A percentile compares a stretch with the other conserved stretches of the same genome.
phyloP scores from a whole-genome alignment of 2,797 vertebrate genomes.

The Poecilia velifera region DNA sequence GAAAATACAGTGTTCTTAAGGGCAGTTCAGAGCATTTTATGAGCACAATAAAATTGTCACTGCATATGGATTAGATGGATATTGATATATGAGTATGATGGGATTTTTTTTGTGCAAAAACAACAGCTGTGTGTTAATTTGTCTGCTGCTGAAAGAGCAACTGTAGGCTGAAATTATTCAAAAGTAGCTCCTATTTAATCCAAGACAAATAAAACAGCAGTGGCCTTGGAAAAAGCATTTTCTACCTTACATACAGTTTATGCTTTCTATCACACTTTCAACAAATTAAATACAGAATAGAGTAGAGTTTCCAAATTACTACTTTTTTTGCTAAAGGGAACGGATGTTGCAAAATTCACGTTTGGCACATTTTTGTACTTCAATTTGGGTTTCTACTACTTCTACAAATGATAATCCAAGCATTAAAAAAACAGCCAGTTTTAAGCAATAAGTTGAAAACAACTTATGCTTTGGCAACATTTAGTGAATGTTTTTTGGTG shows the following conservation, averaged over 20 bases:
- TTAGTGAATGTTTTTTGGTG: too few relatives aligned
- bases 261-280: not conserved
- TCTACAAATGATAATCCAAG: too few relatives aligned
- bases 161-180: slow-evolving; percentile 36
- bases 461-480: too few relatives aligned
- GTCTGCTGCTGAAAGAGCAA: slow-evolving; percentile 57
- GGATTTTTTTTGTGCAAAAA: slow-evolving; percentile 60
- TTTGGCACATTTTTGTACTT: too few relatives aligned
- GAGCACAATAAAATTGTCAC: slow-evolving; percentile 92
- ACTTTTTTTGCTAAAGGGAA: not conserved
- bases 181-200: slow-evolving; percentile 24
- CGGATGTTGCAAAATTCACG: too few relatives aligned
- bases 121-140: slow-evolving; percentile 59
- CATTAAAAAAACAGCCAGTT: too few relatives aligned
- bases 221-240: not conserved
- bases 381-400: too few relatives aligned
- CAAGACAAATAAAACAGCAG: slow-evolving; percentile 22
- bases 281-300: not conserved
- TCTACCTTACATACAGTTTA: not conserved
- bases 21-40: slow-evolving; percentile 92
- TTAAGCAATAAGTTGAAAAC: too few relatives aligned
- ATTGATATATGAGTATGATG: slow-evolving; percentile 67
- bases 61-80: slow-evolving; percentile 86
- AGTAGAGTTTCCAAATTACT: not conserved
- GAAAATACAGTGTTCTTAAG: slow-evolving; percentile 89